Evolutionary conservation across 2,888 invertebrate species (phyloP).

Genomic region (Sesamia inferens): DNA sequence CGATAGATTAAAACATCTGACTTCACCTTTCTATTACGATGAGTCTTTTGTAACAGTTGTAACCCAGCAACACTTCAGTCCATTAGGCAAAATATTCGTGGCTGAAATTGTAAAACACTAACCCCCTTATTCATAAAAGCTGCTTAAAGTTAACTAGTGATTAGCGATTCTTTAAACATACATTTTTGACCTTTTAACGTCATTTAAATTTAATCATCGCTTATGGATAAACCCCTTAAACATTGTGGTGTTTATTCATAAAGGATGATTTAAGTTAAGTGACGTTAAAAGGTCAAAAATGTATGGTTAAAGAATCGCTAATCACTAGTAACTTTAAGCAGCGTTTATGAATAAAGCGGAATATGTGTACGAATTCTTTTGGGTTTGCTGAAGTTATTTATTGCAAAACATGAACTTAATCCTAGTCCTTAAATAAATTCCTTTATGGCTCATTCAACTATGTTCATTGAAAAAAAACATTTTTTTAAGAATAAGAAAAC

Average conservation of each 20-base stretch:
- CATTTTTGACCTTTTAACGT: no score
- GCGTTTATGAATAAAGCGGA: no score
- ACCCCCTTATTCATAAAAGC: no score
- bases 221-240: no score
- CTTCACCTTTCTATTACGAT: constrained; percentile 27
- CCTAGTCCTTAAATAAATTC: neutral
- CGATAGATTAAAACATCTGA: constrained; percentile 58
- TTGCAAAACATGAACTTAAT: neutral
- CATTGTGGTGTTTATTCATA: no score
- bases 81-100: constrained; percentile 1
- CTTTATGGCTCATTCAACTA: neutral
- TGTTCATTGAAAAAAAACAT: neutral
- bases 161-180: no score
- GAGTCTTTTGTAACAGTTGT: constrained; percentile 18
- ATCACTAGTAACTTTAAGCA: no score
- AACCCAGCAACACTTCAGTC: neutral
- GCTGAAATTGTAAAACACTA: neutral
- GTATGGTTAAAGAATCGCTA: no score
- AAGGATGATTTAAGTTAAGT: no score
- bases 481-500: neutral
- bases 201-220: no score
- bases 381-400: neutral
- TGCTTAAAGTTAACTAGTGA: no score
- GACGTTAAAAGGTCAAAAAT: no score
- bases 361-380: neutral